These are phyloP conservation scores for Euura lappo DNA, from an alignment of 1,140 invertebrate genomes.

Conservation along the genomic window DNA sequence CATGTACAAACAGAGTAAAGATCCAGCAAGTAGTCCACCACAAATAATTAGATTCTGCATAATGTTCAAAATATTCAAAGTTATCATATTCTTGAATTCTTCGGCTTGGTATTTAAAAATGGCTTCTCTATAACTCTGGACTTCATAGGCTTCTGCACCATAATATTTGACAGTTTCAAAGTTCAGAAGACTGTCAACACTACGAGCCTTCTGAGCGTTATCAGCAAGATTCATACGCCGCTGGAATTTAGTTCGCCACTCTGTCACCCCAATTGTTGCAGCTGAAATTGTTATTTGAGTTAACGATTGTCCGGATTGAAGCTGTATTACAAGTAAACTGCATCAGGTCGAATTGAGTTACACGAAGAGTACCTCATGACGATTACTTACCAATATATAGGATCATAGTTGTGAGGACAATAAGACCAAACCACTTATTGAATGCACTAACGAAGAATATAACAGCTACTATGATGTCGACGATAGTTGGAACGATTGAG, in stretches of 20 bases:
- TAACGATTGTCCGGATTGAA: neutral
- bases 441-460: constrained; percentile 87
- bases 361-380: too few species aligned
- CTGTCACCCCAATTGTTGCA: constrained; percentile 86
- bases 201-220: constrained; percentile 88
- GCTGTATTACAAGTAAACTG: too few species aligned
- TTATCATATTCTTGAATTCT: constrained; percentile 86
- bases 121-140: constrained; percentile 80
- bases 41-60: constrained; percentile 92
- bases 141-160: constrained; percentile 90
- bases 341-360: too few species aligned
- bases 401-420: constrained; percentile 91
- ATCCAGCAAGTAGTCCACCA: constrained; percentile 82
- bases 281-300: constrained; percentile 61
- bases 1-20: constrained; percentile 86
- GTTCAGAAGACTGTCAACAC: constrained; percentile 95
- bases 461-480: constrained; percentile 93
- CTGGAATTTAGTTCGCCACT: constrained; percentile 96
- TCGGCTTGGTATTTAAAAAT: constrained; percentile 85
- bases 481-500: constrained; percentile 88
- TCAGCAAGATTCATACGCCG: constrained; percentile 92
- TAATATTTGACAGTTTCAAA: constrained; percentile 99
- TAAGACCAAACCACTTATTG: constrained; percentile 92
- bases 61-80: constrained; percentile 88
- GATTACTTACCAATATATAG: constrained; percentile 85